Evolutionary conservation across 2,888 invertebrate species (phyloP), one percentile per base, ranked within the genome.

Genomic region (Acleris sparsana): DNA sequence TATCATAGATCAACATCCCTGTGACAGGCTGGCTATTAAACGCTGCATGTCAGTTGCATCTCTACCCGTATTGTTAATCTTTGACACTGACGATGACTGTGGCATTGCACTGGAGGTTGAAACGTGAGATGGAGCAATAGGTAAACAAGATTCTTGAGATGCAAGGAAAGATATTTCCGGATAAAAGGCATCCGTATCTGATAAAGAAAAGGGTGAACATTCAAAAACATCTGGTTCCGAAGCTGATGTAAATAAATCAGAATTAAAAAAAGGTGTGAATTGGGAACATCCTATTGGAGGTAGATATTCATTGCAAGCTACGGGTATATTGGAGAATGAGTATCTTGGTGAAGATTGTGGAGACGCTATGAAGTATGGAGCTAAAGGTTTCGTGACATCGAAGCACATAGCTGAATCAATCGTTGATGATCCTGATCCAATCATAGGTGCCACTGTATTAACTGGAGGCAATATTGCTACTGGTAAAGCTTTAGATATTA

Each of bases 281-380:
- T 16, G 55, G 9, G 55, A 56, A 33, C 7, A 51, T 25, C 29
- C 60, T 6, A 61, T 18, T 18, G 60, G 65, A n/a, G 65, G 60
- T 56, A 65, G n/a, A 13, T 65, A 65, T 55, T 65, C 65, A 7
- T 65, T 61, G 17, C 65, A 65, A 25, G 65, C 65, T 5, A 65
- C 33, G 22, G 65, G 65, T 60, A 65, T 51, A 33, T 56, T 17
- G 20, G 53, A 29, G 2, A 63, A n/a, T 17, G 63, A 22, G 39
- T 44, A 20, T 5, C 44, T 44, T 17, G 60, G 16, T 33, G 17
- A 55, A 5, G 11, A 48, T 48, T 29, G 16, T 2, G 62, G 20
- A n/a, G 51, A 11, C 3, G 62, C 33, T 48, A 46, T 25, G 11
- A 53, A 29, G 17, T 53, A 62, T 13, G 53, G 53, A 7, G 52